These are phyloP conservation scores for Coregonus sp. DNA, from an alignment of 2,797 vertebrate genomes.

Conservation along the genomic window DNA sequence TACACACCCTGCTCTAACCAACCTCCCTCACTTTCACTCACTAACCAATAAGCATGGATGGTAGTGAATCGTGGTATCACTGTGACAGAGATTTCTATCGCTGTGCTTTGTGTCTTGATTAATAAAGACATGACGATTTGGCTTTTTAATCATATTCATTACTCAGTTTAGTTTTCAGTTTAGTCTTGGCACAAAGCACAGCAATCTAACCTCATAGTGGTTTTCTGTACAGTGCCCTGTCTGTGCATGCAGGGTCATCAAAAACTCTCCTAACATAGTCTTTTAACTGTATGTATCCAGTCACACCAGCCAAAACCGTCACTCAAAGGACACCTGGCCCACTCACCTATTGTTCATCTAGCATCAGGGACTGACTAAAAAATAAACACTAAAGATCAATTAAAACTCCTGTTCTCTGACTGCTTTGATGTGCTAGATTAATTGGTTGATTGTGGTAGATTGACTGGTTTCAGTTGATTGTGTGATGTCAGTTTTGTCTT, in stretches of 20 bases:
- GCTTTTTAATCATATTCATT: neutral
- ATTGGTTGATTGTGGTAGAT: too few relatives aligned
- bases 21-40: neutral
- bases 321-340: neutral
- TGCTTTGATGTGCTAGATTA: constrained; percentile 13
- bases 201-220: neutral
- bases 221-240: neutral
- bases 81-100: neutral
- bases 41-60: neutral
- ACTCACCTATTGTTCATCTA: neutral
- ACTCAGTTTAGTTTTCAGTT: neutral
- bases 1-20: neutral
- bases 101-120: constrained; percentile 25
- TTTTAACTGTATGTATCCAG: constrained; percentile 4
- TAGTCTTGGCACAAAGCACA: constrained; percentile 14
- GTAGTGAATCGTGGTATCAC: neutral
- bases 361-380: neutral
- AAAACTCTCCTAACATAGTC: constrained; percentile 10
- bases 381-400: constrained; percentile 47
- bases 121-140: neutral
- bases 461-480: neutral
- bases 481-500: neutral
- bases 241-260: constrained; percentile 29
- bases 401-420: constrained; percentile 39
- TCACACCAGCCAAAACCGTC: neutral